Conservation (phyloP, 2,113 vertebrate species). For the Carollia perspicillata region DNA sequence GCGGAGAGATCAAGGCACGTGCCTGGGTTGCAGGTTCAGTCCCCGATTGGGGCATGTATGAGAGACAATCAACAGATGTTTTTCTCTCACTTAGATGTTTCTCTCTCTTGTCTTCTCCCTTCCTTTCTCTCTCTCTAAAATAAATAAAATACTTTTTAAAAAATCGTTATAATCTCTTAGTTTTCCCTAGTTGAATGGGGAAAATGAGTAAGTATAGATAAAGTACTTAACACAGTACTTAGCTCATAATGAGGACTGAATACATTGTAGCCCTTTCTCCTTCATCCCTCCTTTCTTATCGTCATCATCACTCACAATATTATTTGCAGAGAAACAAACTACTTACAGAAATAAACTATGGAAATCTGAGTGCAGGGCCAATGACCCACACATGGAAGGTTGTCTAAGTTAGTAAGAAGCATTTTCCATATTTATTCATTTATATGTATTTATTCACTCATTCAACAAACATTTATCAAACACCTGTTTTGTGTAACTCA, state of each 20-base stretch:
- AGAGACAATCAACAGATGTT: too few species aligned
- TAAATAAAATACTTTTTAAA: too few species aligned
- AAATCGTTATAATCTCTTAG: background rate
- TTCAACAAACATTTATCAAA: background rate
- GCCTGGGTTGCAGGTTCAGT: too few species aligned
- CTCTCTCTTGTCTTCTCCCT: too few species aligned
- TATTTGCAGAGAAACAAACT: background rate
- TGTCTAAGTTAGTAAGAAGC: background rate
- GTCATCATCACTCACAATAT: background rate
- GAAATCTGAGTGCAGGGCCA: background rate
- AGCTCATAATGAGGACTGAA: background rate
- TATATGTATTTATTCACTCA: background rate
- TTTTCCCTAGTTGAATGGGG: background rate
- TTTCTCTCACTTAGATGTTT: too few species aligned
- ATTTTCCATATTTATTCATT: background rate
- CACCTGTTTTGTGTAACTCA: background rate
- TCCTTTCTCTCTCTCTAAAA: too few species aligned
- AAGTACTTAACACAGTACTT: background rate
- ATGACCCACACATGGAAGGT: background rate
- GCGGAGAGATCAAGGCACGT: too few species aligned
- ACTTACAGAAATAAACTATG: background rate
- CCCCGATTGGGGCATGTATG: too few species aligned
- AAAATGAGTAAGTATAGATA: background rate
- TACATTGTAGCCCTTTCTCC: background rate
- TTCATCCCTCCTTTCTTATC: background rate